These are phyloP conservation scores for Drosophila mayaguana DNA, from an alignment of 2,888 invertebrate species.

Conservation along the genomic window DNA sequence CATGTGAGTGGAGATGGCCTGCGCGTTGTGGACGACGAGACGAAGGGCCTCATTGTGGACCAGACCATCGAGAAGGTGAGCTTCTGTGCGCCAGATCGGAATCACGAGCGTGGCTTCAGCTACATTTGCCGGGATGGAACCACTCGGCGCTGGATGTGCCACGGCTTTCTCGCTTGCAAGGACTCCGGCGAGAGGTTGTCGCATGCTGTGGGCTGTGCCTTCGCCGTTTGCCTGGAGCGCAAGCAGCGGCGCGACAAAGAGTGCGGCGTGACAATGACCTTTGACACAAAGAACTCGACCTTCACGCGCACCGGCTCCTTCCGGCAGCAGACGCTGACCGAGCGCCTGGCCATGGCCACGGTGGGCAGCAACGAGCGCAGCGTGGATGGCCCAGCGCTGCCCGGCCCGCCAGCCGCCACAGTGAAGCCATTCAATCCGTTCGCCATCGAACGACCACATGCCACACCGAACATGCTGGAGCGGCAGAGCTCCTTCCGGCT, in stretches of 20 bases:
- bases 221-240: slow-evolving; percentile 98
- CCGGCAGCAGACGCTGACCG: slow-evolving; percentile 92
- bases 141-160: slow-evolving; percentile 99
- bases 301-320: slow-evolving; percentile 98
- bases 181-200: slow-evolving; percentile 98
- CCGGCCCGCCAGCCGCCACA: slow-evolving; percentile 76
- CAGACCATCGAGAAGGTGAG: slow-evolving; percentile 99
- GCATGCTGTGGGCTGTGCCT: slow-evolving; percentile 99
- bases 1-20: slow-evolving; percentile 98
- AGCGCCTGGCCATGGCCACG: slow-evolving; percentile 87
- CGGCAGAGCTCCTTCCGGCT: slow-evolving; percentile 98
- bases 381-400: slow-evolving; percentile 72
- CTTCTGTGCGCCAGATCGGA: slow-evolving; percentile 99
- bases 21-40: slow-evolving; percentile 99
- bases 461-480: slow-evolving; percentile 96
- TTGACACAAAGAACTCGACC: slow-evolving; percentile 94
- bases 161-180: slow-evolving; percentile 97
- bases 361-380: slow-evolving; percentile 87
- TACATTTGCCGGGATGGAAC: slow-evolving; percentile 99
- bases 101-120: slow-evolving; percentile 98
- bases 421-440: slow-evolving; percentile 93
- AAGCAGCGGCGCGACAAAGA: slow-evolving; percentile 99
- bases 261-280: slow-evolving; percentile 96
- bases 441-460: slow-evolving; percentile 97
- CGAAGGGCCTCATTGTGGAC: slow-evolving; percentile 99